These are phyloP conservation scores for Pseudomyrmex gracilis DNA, from an alignment of 1,140 invertebrate species.

Conservation along the genomic window DNA sequence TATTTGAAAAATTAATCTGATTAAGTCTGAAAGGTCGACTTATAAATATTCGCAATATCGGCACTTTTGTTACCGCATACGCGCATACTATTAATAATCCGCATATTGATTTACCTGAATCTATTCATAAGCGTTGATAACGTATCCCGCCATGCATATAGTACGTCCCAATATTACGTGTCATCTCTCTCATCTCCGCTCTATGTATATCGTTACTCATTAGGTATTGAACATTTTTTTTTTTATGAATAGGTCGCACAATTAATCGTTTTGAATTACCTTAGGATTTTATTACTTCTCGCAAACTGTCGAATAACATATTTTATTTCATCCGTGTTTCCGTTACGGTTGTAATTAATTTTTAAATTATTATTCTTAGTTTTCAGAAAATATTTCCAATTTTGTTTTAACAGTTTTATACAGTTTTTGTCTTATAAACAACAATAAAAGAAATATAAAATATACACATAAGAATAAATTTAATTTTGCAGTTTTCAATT, in stretches of 20 bases:
- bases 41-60: constrained; percentile 43
- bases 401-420: too few species aligned
- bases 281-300: background rate
- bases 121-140: constrained; percentile 57
- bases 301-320: background rate
- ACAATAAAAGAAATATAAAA: background rate
- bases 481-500: background rate
- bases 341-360: too few species aligned
- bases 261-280: background rate
- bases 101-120: constrained; percentile 58
- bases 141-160: constrained; percentile 18
- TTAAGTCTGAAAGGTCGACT: constrained; percentile 25
- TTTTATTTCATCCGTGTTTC: background rate
- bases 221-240: constrained; percentile 33
- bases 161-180: constrained; percentile 35
- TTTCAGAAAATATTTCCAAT: background rate
- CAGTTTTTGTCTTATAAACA: background rate
- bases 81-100: constrained; percentile 55
- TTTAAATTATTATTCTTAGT: background rate
- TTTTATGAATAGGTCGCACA: background rate
- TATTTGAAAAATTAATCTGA: constrained; percentile 2
- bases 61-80: constrained; percentile 38
- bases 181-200: background rate
- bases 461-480: background rate
- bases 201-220: background rate